Evolutionary conservation across 2,888 invertebrate species (phyloP).

Genomic region (Fragum fragum): DNA sequence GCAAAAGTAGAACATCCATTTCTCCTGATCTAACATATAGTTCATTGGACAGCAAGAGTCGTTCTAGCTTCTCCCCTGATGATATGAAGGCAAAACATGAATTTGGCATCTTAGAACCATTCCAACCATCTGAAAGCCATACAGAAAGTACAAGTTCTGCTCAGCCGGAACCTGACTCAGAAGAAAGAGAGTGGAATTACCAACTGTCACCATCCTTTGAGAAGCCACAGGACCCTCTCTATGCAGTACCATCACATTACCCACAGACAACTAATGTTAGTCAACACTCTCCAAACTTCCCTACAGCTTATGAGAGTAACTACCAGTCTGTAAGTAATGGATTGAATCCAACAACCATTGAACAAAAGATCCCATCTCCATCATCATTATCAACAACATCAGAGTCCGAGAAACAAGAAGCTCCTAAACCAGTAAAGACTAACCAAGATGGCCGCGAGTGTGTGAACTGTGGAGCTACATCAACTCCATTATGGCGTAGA

Average conservation of each 20-base stretch:
- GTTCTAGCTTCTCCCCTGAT: background rate
- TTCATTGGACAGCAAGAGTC: background rate
- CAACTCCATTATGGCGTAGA: slow-evolving; percentile 97
- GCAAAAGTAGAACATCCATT: slow-evolving; percentile 9
- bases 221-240: slow-evolving; percentile 1
- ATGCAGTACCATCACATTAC: background rate
- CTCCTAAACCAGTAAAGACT: slow-evolving; percentile 36
- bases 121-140: background rate
- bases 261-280: slow-evolving; percentile 24
- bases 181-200: slow-evolving; percentile 3
- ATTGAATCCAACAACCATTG: background rate
- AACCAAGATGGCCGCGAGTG: slow-evolving; percentile 95
- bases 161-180: background rate
- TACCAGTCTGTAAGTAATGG: slow-evolving; percentile 29
- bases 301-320: slow-evolving; percentile 43
- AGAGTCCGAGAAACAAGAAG: slow-evolving; percentile 7
- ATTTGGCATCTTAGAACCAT: background rate
- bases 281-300: slow-evolving; percentile 39
- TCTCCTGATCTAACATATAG: slow-evolving; percentile 5
- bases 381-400: background rate
- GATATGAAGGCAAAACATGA: background rate
- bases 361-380: slow-evolving; percentile 8
- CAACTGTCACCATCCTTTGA: slow-evolving; percentile 17
- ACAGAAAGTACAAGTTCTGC: background rate
- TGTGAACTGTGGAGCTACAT: slow-evolving; percentile 98